Conservation (phyloP, 2,888 invertebrate genomes). For the Amaurobius ferox region DNA sequence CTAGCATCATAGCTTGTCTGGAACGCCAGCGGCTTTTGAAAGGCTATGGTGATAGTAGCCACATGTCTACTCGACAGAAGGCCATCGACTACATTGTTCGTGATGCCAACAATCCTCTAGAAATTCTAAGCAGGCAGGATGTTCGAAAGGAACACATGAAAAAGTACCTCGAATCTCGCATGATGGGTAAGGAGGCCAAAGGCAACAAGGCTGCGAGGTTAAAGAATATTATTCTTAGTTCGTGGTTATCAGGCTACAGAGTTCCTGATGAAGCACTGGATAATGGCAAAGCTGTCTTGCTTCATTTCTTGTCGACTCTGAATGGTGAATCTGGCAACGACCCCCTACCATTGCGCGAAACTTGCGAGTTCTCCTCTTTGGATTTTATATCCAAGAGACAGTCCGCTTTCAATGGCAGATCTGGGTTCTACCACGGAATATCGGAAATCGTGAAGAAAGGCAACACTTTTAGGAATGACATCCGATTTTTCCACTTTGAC, state of each 20-base stretch:
- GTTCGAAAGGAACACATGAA: conserved; percentile 65
- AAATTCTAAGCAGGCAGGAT: conserved; percentile 56
- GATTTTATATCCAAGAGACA: conserved; percentile 60
- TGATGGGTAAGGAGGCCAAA: conserved; percentile 65
- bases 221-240: conserved; percentile 58
- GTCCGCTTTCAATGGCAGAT: conserved; percentile 43
- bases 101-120: conserved; percentile 60
- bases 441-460: conserved; percentile 53
- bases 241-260: conserved; percentile 57
- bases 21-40: conserved; percentile 54
- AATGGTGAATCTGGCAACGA: conserved; percentile 54
- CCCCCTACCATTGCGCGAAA: conserved; percentile 46
- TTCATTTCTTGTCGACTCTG: conserved; percentile 49
- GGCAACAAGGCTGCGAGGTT: conserved; percentile 58
- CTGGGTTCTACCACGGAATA: conserved; percentile 60
- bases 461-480: conserved; percentile 58
- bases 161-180: conserved; percentile 61
- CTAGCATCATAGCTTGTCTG: conserved; percentile 60
- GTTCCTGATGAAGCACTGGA: conserved; percentile 60
- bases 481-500: conserved; percentile 61
- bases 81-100: conserved; percentile 63
- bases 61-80: conserved; percentile 54
- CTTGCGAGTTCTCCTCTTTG: conserved; percentile 53
- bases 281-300: conserved; percentile 58
- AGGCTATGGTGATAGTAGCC: conserved; percentile 62